Evolutionary conservation across 2,888 invertebrate genomes (phyloP).

Genomic region (Gnatocerus cornutus): DNA sequence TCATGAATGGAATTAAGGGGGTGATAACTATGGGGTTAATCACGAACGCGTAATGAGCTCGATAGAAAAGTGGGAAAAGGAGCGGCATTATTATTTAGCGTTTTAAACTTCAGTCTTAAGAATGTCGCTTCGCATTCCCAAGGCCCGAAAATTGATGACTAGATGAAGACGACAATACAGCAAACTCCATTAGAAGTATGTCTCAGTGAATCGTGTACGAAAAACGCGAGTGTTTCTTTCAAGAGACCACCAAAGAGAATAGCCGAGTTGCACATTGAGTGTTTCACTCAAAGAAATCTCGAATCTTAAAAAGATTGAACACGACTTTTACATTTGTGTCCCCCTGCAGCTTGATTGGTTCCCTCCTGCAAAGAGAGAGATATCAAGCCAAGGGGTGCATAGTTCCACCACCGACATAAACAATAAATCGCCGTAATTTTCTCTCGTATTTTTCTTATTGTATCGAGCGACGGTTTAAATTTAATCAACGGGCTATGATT

Average conservation of each 20-base stretch:
- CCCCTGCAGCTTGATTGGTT: slow-evolving; percentile 65
- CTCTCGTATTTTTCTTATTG: slow-evolving; percentile 38
- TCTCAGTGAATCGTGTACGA: slow-evolving; percentile 10
- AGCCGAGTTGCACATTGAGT: slow-evolving; percentile 46
- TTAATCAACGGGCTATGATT: slow-evolving; percentile 58
- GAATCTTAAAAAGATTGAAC: slow-evolving; percentile 71
- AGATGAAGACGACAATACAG: slow-evolving; percentile 14
- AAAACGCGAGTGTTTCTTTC: slow-evolving; percentile 27
- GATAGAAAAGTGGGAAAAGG: not conserved
- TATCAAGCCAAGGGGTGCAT: slow-evolving; percentile 60
- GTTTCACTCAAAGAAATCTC: slow-evolving; percentile 63
- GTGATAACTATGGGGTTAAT: slow-evolving; percentile 30
- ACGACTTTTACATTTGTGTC: slow-evolving; percentile 72
- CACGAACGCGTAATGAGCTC: slow-evolving; percentile 12
- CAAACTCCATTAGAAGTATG: slow-evolving; percentile 24
- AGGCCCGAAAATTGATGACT: slow-evolving; percentile 12
- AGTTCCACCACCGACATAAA: slow-evolving; percentile 59
- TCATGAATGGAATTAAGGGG: slow-evolving; percentile 22
- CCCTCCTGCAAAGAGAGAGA: slow-evolving; percentile 55
- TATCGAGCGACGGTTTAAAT: slow-evolving; percentile 46
- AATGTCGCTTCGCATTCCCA: not conserved
- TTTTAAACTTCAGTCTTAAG: no score
- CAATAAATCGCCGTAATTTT: slow-evolving; percentile 65
- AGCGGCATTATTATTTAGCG: no score
- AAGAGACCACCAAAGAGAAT: slow-evolving; percentile 47